Conservation (phyloP, 2,113 vertebrate species). For the Ascaphus truei region DNA sequence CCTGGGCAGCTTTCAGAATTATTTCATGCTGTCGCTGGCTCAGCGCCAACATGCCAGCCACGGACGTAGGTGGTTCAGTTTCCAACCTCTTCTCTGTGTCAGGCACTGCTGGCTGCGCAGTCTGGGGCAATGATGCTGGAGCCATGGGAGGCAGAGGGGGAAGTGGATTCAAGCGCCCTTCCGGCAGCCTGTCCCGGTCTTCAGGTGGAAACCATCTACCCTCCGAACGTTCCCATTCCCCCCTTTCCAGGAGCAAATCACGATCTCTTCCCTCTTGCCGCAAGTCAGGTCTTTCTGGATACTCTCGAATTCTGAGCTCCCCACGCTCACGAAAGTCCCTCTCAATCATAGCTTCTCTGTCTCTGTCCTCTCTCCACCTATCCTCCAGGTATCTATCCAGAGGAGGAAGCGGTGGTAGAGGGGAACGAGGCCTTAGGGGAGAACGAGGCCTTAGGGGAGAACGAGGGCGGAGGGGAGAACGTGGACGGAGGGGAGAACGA, state of each 20-base stretch:
- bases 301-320: constrained; percentile 79
- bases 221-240: constrained; percentile 79
- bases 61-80: constrained; percentile 48
- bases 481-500: constrained; percentile 62
- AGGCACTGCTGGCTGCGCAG: constrained; percentile 58
- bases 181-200: constrained; percentile 55
- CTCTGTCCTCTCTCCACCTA: constrained; percentile 77
- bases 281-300: constrained; percentile 69
- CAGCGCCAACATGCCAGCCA: constrained; percentile 84
- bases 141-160: constrained; percentile 66
- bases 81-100: constrained; percentile 63
- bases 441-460: constrained; percentile 66
- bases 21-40: constrained; percentile 97
- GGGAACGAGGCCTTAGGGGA: constrained; percentile 68
- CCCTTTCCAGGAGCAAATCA: constrained; percentile 64
- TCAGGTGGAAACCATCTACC: constrained; percentile 67
- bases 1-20: constrained; percentile 97
- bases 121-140: constrained; percentile 44
- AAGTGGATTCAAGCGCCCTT: constrained; percentile 47
- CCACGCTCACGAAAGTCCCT: constrained; percentile 67
- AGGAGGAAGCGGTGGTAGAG: constrained; percentile 66
- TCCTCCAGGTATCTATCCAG: constrained; percentile 78
- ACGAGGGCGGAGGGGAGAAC: constrained; percentile 70
- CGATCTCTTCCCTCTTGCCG: constrained; percentile 64
- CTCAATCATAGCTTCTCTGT: constrained; percentile 73